phyloP scores from a whole-genome alignment of 1,140 invertebrate genomes.

The Zaprionus taronus region DNA sequence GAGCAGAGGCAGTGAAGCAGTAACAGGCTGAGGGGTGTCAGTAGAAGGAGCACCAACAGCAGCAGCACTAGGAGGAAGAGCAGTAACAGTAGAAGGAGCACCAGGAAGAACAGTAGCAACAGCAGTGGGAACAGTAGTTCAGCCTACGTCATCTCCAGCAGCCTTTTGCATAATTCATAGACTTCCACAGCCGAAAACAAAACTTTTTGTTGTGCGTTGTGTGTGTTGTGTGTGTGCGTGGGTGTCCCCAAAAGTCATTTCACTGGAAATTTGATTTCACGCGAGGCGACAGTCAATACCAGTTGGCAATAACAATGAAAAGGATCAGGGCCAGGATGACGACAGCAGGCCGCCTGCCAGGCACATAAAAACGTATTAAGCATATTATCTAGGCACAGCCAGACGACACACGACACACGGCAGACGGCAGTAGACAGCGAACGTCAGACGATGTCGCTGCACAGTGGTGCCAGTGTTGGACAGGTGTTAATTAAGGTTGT shows the following conservation, averaged over 20 bases:
- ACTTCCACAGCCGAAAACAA: slow-evolving; percentile 36
- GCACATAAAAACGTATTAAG: slow-evolving; percentile 82
- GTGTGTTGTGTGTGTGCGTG: too few relatives aligned
- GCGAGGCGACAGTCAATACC: slow-evolving; percentile 68
- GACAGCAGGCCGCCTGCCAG: slow-evolving; percentile 28
- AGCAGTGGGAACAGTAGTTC: background rate
- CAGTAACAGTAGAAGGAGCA: background rate
- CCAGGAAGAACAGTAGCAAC: background rate
- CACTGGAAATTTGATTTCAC: slow-evolving; percentile 82
- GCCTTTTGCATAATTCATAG: slow-evolving; percentile 78
- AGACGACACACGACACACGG: slow-evolving; percentile 52
- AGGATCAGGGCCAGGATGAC: slow-evolving; percentile 25
- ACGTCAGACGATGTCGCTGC: background rate
- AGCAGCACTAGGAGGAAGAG: background rate
- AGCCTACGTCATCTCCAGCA: slow-evolving; percentile 11
- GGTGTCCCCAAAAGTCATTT: slow-evolving; percentile 66
- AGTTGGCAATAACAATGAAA: slow-evolving; percentile 76
- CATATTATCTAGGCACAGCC: slow-evolving; percentile 78
- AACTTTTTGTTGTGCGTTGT: slow-evolving; percentile 50
- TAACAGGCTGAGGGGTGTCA: background rate
- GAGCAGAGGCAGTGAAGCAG: too few relatives aligned
- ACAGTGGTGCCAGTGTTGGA: background rate
- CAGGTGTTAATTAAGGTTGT: background rate
- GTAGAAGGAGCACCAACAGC: background rate
- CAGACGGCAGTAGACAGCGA: slow-evolving; percentile 9